phyloP scores from a whole-genome alignment of 2,888 invertebrate species.

The Poecilobothrus nobilitatus region DNA sequence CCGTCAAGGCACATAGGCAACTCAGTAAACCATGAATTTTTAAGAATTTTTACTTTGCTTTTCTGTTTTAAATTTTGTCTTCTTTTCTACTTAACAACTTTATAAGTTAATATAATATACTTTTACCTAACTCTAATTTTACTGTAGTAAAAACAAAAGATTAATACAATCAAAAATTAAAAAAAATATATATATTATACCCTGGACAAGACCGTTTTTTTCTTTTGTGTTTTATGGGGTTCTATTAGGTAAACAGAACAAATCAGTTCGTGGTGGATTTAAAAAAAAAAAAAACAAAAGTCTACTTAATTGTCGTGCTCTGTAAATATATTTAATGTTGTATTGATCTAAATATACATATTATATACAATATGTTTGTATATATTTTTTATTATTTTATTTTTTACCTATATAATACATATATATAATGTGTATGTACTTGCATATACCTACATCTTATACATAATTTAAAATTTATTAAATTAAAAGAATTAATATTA shows the following conservation, averaged over 20 bases:
- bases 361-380: not conserved
- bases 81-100: too few relatives aligned
- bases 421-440: too few relatives aligned
- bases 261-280: not conserved
- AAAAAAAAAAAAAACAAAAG: not conserved
- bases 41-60: slow-evolving; percentile 11
- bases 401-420: too few relatives aligned
- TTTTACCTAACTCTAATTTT: too few relatives aligned
- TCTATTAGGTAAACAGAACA: not conserved
- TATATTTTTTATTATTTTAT: too few relatives aligned
- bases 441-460: too few relatives aligned
- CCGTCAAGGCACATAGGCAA: slow-evolving; percentile 19
- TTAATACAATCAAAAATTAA: not conserved
- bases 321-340: not conserved
- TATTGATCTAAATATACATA: too few relatives aligned
- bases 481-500: too few relatives aligned
- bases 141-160: too few relatives aligned
- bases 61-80: too few relatives aligned
- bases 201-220: not conserved
- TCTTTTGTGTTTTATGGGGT: not conserved
- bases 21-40: slow-evolving; percentile 19
- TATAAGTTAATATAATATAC: too few relatives aligned
- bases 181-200: not conserved
- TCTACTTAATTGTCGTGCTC: not conserved
- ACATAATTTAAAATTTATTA: too few relatives aligned